These are phyloP conservation scores for Drosophila murphyi DNA, from an alignment of 1,140 invertebrate species.

Conservation along the genomic window DNA sequence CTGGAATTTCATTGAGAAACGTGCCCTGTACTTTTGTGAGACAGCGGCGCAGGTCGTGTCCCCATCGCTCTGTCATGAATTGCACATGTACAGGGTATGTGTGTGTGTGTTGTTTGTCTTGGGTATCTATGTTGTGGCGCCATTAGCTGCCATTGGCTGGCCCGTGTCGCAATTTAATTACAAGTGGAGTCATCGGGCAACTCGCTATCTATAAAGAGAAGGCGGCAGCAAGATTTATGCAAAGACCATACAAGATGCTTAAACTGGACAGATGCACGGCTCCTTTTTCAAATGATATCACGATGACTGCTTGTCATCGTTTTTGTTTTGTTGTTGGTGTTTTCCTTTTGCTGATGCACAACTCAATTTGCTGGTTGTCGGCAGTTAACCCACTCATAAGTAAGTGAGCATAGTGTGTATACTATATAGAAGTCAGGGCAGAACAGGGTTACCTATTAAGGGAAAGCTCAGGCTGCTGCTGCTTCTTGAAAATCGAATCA, in stretches of 20 bases:
- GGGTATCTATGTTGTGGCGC: slow-evolving; percentile 74
- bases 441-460: slow-evolving; percentile 53
- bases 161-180: slow-evolving; percentile 80
- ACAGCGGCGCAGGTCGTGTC: slow-evolving; percentile 70
- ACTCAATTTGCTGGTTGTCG: slow-evolving; percentile 63
- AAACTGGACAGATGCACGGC: slow-evolving; percentile 27
- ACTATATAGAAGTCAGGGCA: slow-evolving; percentile 10
- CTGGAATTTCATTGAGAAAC: slow-evolving; percentile 84
- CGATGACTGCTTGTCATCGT: slow-evolving; percentile 44
- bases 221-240: slow-evolving; percentile 69
- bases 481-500: slow-evolving; percentile 84
- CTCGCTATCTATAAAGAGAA: slow-evolving; percentile 21
- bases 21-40: slow-evolving; percentile 67
- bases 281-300: slow-evolving; percentile 51
- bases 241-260: slow-evolving; percentile 45
- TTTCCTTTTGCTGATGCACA: slow-evolving; percentile 55
- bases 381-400: slow-evolving; percentile 29
- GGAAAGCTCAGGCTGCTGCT: slow-evolving; percentile 43
- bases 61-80: slow-evolving; percentile 71
- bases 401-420: slow-evolving; percentile 17
- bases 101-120: slow-evolving; percentile 46
- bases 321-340: slow-evolving; percentile 10
- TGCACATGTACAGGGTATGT: slow-evolving; percentile 17
- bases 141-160: slow-evolving; percentile 62
- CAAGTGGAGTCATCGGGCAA: slow-evolving; percentile 31